phyloP scores from a whole-genome alignment of 2,113 vertebrate species.

The Saccopteryx leptura region DNA sequence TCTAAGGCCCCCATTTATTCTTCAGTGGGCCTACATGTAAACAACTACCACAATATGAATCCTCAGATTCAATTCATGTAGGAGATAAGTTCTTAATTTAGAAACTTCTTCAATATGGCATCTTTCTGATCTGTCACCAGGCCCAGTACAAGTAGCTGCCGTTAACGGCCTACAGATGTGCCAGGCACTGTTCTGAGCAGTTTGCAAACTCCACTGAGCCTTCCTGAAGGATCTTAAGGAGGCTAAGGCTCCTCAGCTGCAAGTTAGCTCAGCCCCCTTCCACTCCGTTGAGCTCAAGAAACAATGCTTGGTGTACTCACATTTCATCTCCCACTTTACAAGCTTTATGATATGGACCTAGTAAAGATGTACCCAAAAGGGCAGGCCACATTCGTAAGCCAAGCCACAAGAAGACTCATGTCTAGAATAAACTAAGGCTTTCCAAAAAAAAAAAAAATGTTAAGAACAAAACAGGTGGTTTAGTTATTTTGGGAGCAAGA shows the following conservation, averaged over 20 bases:
- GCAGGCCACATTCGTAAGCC: neutral
- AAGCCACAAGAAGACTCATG: neutral
- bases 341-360: neutral
- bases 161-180: neutral
- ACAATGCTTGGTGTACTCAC: neutral
- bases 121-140: neutral
- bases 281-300: neutral
- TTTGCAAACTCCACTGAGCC: neutral
- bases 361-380: neutral
- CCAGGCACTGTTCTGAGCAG: neutral
- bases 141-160: neutral
- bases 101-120: neutral
- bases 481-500: neutral
- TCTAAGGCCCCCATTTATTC: neutral
- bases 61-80: neutral
- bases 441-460: constrained; percentile 29
- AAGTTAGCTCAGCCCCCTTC: neutral
- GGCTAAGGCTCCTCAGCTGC: neutral
- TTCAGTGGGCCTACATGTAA: neutral
- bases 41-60: neutral
- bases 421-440: neutral
- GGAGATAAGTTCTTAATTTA: neutral
- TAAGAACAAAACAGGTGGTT: constrained; percentile 49
- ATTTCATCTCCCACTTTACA: neutral
- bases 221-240: neutral